These are phyloP conservation scores for Medauroidea extradentata DNA, from an alignment of 1,140 invertebrate species.

Conservation along the genomic window DNA sequence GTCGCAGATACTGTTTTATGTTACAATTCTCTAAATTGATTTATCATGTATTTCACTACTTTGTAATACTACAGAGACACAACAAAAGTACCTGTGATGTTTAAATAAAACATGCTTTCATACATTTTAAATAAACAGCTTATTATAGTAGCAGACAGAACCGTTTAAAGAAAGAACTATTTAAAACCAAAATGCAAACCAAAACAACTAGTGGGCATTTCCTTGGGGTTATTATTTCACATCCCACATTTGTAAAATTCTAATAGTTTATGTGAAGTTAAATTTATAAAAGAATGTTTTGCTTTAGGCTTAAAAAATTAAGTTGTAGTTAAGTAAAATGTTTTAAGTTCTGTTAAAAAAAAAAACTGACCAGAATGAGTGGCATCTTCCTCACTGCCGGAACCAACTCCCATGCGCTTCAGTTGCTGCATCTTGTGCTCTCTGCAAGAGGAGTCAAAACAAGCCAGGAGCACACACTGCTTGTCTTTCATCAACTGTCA, in stretches of 20 bases:
- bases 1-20: too few relatives aligned
- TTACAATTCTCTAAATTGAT: too few relatives aligned
- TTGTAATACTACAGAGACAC: not conserved
- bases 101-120: not conserved
- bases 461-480: constrained; percentile 9
- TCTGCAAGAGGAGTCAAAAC: constrained; percentile 49
- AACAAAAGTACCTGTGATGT: not conserved
- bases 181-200: not conserved
- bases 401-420: constrained; percentile 60
- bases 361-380: constrained; percentile 58
- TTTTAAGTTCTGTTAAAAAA: not conserved
- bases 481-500: too few relatives aligned
- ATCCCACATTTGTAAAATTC: not conserved
- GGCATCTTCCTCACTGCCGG: constrained; percentile 68
- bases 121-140: too few relatives aligned
- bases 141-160: too few relatives aligned
- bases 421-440: constrained; percentile 69
- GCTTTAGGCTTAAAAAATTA: too few relatives aligned
- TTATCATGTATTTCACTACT: too few relatives aligned
- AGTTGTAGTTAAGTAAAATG: not conserved
- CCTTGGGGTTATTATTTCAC: too few relatives aligned
- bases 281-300: too few relatives aligned
- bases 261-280: not conserved
- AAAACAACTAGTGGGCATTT: too few relatives aligned
- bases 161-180: not conserved